Base-by-base conservation (phyloP, 2,113 vertebrate species). In the Poeciliopsis prolifica region DNA sequence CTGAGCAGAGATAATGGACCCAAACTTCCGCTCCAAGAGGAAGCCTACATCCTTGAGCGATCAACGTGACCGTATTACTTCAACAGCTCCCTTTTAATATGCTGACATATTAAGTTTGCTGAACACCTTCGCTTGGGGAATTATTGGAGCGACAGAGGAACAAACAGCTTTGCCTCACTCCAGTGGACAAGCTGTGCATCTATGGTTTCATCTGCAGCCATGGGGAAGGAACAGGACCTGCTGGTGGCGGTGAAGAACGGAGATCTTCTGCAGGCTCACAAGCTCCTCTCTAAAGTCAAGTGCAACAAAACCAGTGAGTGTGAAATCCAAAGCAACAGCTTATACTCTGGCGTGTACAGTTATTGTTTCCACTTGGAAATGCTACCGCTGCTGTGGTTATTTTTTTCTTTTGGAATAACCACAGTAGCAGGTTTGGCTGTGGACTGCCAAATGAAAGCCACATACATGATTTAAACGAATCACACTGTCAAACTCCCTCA, bases 141-240 rank as follows among this genome's bases (percentile, higher is more conserved):
- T 42, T 67, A 12, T 5, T 76, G 58, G 77, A 48, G 12, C 75
- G 42, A 40, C 64, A 28, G 33, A 35, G 35, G 12, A 22, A 19
- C 70, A 71, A 63, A 22, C 35, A 1, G 40, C 67, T n/a, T 71
- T 24, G 78, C 64, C 19, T 8, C 60, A 17, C 0, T 13, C 40
- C 75, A 44, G 48, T 0, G 29, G 74, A 68, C 51, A 14, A 63
- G 51, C 30, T 69, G 67, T 9, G 42, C 13, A 11, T 73, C 74
- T 71, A 82, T 6, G 28, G 72, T 61, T 68, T 68, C 83, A 76
- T 74, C 73, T 62, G 69, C 68, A 28, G 78, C 44, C 80, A 95
- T 95, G 94, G 94, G 94, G 35, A 94, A 93, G 65, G 94, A 94
- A 69, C 93, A 94, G 86, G 94, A 95, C 69, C 90, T 95, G 70